Evolutionary conservation across 2,888 invertebrate species (phyloP).

Genomic region (Andrena fulva): DNA sequence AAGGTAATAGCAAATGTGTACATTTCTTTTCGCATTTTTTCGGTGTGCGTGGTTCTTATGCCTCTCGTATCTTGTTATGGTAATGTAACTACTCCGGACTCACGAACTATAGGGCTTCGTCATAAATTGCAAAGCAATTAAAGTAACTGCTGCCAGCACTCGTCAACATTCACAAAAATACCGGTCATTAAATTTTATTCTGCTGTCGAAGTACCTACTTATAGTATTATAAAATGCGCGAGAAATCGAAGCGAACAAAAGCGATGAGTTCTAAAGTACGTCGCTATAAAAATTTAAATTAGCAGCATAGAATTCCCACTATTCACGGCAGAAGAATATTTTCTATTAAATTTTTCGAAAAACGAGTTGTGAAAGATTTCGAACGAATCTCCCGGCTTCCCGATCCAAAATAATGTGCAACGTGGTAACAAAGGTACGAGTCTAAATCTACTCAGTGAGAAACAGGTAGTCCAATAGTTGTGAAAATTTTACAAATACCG

Average conservation of each 20-base stretch:
- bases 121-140: conserved; percentile 3
- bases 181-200: neutral
- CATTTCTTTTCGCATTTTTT: neutral
- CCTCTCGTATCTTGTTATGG: too few species aligned
- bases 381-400: neutral
- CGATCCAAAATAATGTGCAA: neutral
- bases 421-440: neutral
- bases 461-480: neutral
- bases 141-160: neutral
- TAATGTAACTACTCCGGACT: neutral
- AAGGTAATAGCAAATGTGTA: neutral
- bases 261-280: neutral
- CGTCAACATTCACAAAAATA: neutral
- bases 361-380: neutral
- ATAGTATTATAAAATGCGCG: neutral
- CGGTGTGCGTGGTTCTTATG: neutral
- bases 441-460: neutral
- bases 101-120: neutral
- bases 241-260: neutral
- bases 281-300: neutral
- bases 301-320: neutral
- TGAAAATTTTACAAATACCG: neutral
- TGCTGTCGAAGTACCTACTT: neutral
- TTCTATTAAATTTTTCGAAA: neutral
- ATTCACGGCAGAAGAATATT: neutral